phyloP scores from a whole-genome alignment of 2,113 vertebrate genomes.

The Lontra canadensis region DNA sequence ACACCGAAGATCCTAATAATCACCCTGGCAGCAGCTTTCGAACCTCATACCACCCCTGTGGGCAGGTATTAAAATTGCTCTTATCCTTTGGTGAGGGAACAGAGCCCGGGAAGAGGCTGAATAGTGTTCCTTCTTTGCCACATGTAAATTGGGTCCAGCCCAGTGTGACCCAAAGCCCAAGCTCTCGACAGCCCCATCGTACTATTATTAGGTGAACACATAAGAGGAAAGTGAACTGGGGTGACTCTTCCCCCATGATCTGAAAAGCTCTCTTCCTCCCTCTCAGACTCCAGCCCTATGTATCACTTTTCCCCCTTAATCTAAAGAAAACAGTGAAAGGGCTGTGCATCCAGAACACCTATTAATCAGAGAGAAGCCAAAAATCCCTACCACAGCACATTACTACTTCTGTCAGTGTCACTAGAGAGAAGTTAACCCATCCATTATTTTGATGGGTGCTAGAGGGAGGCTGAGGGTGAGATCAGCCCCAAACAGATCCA shows the following conservation, averaged over 20 bases:
- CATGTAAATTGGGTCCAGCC: neutral
- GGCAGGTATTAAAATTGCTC: no score
- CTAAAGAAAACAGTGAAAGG: constrained; percentile 76
- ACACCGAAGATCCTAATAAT: neutral
- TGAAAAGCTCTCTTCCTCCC: neutral
- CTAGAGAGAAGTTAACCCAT: constrained; percentile 53
- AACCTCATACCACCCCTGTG: neutral
- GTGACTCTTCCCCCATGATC: neutral
- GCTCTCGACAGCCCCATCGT: neutral
- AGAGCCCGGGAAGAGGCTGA: neutral
- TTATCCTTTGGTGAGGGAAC: neutral
- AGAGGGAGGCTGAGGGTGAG: constrained; percentile 73
- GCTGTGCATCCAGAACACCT: constrained; percentile 54
- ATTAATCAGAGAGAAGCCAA: constrained; percentile 75
- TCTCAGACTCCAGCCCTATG: neutral
- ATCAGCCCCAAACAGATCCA: constrained; percentile 67
- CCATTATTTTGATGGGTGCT: constrained; percentile 68
- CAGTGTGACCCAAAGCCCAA: neutral
- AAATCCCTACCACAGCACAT: constrained; percentile 25
- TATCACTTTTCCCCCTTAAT: constrained; percentile 42
- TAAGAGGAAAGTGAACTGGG: neutral
- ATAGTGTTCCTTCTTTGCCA: neutral
- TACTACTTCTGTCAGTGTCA: neutral
- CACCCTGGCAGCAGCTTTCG: neutral
- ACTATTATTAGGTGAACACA: neutral